phyloP scores from a whole-genome alignment of 2,888 invertebrate genomes.

The Taenaris catops region DNA sequence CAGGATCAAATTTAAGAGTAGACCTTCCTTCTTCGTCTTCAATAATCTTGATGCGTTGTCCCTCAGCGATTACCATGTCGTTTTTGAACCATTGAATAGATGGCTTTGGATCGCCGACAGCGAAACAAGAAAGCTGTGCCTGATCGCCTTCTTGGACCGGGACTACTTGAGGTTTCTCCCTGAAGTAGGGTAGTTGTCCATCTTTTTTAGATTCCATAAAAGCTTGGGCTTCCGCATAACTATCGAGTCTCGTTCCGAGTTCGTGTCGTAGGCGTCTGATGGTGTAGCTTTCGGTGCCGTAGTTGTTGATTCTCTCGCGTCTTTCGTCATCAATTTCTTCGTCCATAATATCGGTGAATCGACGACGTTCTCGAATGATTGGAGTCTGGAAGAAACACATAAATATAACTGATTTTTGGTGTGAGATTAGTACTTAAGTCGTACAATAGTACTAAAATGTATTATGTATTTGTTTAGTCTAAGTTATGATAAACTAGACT shows the following conservation, averaged over 20 bases:
- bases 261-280: constrained; percentile 90
- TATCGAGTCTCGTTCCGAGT: constrained; percentile 90
- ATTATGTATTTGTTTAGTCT: no score
- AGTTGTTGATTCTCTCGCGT: constrained; percentile 88
- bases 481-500: no score
- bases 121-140: constrained; percentile 88
- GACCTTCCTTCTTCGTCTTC: constrained; percentile 90
- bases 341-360: constrained; percentile 97
- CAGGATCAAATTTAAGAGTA: constrained; percentile 88
- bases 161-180: constrained; percentile 93
- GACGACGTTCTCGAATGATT: constrained; percentile 92
- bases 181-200: constrained; percentile 92
- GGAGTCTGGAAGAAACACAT: constrained; percentile 86
- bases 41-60: constrained; percentile 84
- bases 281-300: constrained; percentile 85
- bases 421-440: no score
- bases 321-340: constrained; percentile 96
- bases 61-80: constrained; percentile 89
- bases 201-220: constrained; percentile 88
- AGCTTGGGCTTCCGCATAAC: constrained; percentile 93
- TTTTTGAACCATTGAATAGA: constrained; percentile 95
- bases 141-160: constrained; percentile 87
- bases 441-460: no score
- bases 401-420: no score
- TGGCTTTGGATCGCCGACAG: constrained; percentile 93